These are phyloP conservation scores for Eolophus roseicapilla DNA, from an alignment of 2,113 vertebrate species.

Conservation along the genomic window DNA sequence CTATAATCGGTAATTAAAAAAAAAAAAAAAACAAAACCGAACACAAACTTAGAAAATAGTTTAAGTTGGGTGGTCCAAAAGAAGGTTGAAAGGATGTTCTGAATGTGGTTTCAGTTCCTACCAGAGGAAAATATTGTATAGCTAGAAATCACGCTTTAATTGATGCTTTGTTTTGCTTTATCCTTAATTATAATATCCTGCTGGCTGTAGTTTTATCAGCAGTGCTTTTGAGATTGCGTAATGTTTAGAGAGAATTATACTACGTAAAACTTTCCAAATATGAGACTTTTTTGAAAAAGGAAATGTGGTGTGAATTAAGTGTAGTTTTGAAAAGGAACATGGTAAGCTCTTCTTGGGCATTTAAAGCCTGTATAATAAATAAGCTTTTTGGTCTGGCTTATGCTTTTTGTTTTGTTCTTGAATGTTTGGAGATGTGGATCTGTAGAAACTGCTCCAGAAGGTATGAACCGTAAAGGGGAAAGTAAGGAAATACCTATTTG, in stretches of 20 bases:
- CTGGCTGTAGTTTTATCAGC: slow-evolving; percentile 14
- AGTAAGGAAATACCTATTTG: not conserved
- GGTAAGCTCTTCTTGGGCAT: not conserved
- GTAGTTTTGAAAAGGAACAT: not conserved
- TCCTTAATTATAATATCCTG: slow-evolving; percentile 11
- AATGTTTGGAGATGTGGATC: not conserved
- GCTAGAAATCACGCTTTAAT: slow-evolving; percentile 1
- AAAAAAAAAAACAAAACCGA: not conserved
- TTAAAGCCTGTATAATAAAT: not conserved
- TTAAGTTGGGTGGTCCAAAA: not conserved
- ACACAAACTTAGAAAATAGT: not conserved
- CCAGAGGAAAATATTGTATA: not conserved
- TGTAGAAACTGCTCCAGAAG: not conserved
- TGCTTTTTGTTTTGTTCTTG: not conserved
- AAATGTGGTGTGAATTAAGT: slow-evolving; percentile 31
- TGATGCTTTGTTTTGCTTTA: not conserved
- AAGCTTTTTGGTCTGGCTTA: not conserved
- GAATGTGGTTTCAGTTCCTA: not conserved
- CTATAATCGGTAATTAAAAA: not conserved
- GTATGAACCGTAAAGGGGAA: not conserved
- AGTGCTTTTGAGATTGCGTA: slow-evolving; percentile 30
- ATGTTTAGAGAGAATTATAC: slow-evolving; percentile 7
- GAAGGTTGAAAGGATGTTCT: not conserved
- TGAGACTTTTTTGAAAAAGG: not conserved
- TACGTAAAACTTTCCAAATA: not conserved